These are phyloP conservation scores for Zosterops lateralis DNA, from an alignment of 2,113 vertebrate species.

Conservation along the genomic window DNA sequence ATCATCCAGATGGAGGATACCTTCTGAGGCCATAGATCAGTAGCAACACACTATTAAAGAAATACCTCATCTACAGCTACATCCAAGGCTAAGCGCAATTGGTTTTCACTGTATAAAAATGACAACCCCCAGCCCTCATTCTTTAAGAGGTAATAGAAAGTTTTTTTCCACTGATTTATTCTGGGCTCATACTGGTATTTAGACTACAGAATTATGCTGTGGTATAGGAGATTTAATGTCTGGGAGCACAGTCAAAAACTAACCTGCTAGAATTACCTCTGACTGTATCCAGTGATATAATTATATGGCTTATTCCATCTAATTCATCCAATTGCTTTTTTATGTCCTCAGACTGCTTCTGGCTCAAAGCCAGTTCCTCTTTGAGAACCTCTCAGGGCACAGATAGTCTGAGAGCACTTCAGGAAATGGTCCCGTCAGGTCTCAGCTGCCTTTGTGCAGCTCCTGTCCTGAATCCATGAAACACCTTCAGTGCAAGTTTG, in stretches of 20 bases:
- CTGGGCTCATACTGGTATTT: neutral
- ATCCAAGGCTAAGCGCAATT: neutral
- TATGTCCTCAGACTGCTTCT: neutral
- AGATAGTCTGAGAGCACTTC: neutral
- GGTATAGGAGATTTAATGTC: neutral
- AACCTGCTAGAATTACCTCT: neutral
- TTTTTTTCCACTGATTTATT: neutral
- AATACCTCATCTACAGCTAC: neutral
- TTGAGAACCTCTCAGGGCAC: neutral
- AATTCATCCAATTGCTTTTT: neutral
- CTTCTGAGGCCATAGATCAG: neutral
- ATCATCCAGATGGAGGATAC: conserved; percentile 1
- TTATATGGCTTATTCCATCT: neutral
- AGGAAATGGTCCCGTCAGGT: neutral
- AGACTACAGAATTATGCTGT: neutral
- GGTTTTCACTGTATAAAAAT: neutral
- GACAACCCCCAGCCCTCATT: neutral
- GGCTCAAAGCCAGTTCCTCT: neutral
- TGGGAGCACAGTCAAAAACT: neutral
- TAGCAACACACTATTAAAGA: neutral
- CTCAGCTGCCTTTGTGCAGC: neutral
- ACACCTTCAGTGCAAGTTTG: neutral
- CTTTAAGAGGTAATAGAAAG: neutral
- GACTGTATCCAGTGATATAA: neutral
- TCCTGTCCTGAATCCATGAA: neutral